phyloP scores from a whole-genome alignment of 2,888 invertebrate genomes.

The Iselma pallidipennis region DNA sequence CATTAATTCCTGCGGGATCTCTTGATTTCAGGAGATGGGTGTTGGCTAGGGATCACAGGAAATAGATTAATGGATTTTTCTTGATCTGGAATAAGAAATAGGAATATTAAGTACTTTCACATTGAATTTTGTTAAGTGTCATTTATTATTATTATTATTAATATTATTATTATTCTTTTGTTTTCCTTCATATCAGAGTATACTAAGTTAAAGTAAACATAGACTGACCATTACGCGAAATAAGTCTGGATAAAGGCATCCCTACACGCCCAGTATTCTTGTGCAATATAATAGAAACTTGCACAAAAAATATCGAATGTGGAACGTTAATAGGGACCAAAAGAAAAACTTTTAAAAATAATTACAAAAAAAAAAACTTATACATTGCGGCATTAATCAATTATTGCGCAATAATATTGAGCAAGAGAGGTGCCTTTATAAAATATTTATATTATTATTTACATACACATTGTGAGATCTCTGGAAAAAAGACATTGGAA shows the following conservation, averaged over 20 bases:
- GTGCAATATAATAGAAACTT: conserved; percentile 40
- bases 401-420: conserved; percentile 27
- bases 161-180: no score
- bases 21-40: no score
- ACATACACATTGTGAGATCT: conserved; percentile 49
- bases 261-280: conserved; percentile 28
- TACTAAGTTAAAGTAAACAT: conserved; percentile 52
- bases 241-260: conserved; percentile 35
- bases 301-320: background rate
- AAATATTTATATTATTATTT: conserved; percentile 35
- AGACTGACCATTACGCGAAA: conserved; percentile 54
- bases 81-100: background rate
- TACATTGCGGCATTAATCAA: conserved; percentile 15
- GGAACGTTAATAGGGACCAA: conserved; percentile 22
- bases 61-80: no score
- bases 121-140: conserved; percentile 38
- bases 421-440: conserved; percentile 29
- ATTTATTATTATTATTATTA: conserved; percentile 45
- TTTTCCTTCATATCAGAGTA: conserved; percentile 46
- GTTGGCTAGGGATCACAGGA: no score
- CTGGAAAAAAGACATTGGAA: conserved; percentile 47
- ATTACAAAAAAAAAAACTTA: conserved; percentile 34
- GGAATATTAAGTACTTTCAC: background rate
- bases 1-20: no score
- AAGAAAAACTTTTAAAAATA: conserved; percentile 43